Conservation (phyloP, 2,888 invertebrate species). For the Latheticus oryzae region DNA sequence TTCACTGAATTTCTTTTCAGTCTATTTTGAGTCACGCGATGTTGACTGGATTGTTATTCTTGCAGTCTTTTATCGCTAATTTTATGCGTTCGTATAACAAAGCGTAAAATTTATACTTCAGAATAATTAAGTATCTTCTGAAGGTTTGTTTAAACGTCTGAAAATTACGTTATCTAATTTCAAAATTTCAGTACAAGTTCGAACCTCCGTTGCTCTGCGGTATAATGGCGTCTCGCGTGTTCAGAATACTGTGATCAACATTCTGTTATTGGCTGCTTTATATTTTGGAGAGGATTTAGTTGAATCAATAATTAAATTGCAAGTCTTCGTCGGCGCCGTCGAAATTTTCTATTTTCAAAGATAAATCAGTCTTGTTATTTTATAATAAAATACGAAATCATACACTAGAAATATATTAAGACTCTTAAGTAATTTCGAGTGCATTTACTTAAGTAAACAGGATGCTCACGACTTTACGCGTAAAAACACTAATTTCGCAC, state of each 20-base stretch:
- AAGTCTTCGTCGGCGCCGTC: too few species aligned
- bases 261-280: conserved; percentile 8
- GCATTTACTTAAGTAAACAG: conserved; percentile 7
- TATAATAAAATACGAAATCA: too few species aligned
- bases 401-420: background rate
- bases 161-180: conserved; percentile 1
- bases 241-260: conserved; percentile 8
- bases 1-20: too few species aligned
- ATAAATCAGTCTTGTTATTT: too few species aligned
- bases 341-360: too few species aligned
- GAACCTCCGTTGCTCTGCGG: background rate
- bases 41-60: background rate
- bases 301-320: conserved; percentile 14
- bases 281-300: conserved; percentile 18
- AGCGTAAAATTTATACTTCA: too few species aligned
- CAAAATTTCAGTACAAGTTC: conserved; percentile 14
- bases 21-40: too few species aligned
- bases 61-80: too few species aligned
- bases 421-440: too few species aligned
- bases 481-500: conserved; percentile 12
- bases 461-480: background rate
- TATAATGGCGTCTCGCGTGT: conserved; percentile 11
- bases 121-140: too few species aligned
- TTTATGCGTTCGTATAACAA: too few species aligned
- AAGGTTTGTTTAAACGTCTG: too few species aligned